Evolutionary conservation across 2,113 vertebrate genomes (phyloP), one percentile per base, ranked within the genome.

Genomic region (Orcinus orca): DNA sequence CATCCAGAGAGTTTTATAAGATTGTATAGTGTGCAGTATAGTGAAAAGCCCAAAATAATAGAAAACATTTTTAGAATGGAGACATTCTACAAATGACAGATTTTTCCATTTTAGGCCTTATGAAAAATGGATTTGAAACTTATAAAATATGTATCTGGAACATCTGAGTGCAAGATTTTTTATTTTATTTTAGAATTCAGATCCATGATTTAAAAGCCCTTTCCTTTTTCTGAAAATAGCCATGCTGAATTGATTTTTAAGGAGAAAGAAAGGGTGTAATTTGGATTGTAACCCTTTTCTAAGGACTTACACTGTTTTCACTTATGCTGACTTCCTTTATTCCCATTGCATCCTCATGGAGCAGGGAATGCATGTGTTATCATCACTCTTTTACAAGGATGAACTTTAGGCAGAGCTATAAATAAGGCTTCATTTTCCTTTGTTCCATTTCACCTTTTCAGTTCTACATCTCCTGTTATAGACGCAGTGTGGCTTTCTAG

Each of bases 81-180:
- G 97, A 97, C 41, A 89, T 98, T 96, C 97, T 97, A 98, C 97
- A 97, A 97, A 98, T 98, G 98, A 97, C 95, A 98, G 98, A 95
- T 96, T 90, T 98, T 94, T 97, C 91, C 87, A 94, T 98, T 98
- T 98, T 98, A 98, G 96, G 95, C 96, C 97, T 98, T 98, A 98
- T 98, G 98, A 98, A 98, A 99, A 98, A 98, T 98, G 98, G 97
- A 98, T 98, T 98, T 95, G 80, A 96, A 97, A 98, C 98, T 98
- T 98, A 97, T 97, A 98, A 98, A 98, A 98, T 97, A 98, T 98
- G 92, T 98, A 98, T 98, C 98, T 98, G 97, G 98, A 98, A 98
- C 97, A 98, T 98, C 92, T 93, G 92, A 97, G 96, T 97, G 97
- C 97, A 98, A 97, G 98, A 96, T 98, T 98, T 98, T 93, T 98